Conservation (phyloP, 2,113 vertebrate genomes). For the Eublepharis macularius region DNA sequence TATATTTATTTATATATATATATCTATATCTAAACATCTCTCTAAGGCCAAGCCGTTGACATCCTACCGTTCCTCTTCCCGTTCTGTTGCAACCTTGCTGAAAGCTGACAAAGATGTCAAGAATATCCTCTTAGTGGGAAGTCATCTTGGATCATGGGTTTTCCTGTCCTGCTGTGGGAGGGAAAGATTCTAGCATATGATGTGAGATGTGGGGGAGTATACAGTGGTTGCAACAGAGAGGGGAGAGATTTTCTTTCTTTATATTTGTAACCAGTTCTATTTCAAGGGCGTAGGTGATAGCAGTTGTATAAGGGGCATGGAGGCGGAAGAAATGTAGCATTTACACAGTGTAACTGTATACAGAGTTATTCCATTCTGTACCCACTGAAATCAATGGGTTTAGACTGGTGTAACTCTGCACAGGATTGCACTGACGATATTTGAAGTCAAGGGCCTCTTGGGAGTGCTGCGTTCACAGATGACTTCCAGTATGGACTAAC, state of each 20-base stretch:
- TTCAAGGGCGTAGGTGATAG: background rate
- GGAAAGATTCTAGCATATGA: background rate
- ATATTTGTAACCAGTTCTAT: background rate
- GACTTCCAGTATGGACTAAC: no score
- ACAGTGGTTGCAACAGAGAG: background rate
- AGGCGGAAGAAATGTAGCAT: background rate
- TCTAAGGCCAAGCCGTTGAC: background rate
- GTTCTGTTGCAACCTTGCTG: background rate
- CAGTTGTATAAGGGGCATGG: background rate
- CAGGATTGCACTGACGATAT: no score
- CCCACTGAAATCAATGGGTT: no score
- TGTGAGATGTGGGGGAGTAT: background rate
- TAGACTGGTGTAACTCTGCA: no score
- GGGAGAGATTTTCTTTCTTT: background rate
- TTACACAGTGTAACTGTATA: no score
- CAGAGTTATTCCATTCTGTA: no score
- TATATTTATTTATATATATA: background rate
- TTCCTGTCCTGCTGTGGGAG: background rate
- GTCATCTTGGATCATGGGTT: background rate
- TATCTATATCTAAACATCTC: background rate
- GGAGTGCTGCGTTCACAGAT: background rate
- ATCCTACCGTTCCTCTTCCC: background rate
- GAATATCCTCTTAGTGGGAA: background rate
- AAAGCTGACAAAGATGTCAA: no score
- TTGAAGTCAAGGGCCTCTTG: background rate